Percentiles rank a stretch among this genome's conserved stretches.
These are phyloP conservation scores for Drosophila ustulata DNA, from an alignment of 2,888 invertebrate genomes.

Conservation along the genomic window DNA sequence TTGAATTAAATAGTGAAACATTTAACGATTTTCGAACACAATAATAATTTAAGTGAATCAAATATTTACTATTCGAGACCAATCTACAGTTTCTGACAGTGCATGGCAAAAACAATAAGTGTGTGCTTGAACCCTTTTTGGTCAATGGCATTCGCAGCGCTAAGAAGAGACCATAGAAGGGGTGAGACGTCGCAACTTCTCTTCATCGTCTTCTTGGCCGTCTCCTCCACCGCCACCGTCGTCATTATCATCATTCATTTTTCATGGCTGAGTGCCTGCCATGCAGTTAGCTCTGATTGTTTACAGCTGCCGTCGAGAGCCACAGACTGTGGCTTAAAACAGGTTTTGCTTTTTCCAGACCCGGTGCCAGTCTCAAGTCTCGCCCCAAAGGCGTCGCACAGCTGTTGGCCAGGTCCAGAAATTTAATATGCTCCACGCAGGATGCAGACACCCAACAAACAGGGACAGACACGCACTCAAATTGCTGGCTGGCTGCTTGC, in stretches of 20 bases:
- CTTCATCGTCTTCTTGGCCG: conserved; percentile 9
- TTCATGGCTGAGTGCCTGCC: conserved; percentile 80
- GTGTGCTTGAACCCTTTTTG: conserved; percentile 65
- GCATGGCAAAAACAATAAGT: conserved; percentile 45
- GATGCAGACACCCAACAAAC: conserved; percentile 61
- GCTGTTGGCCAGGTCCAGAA: conserved; percentile 72
- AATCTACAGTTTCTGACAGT: conserved; percentile 25
- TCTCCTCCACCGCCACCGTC: conserved; percentile 13
- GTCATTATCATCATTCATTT: conserved; percentile 81
- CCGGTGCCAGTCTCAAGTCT: conserved; percentile 23
- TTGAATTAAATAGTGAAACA: no score
- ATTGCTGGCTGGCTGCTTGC: conserved; percentile 23
- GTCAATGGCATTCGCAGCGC: conserved; percentile 67
- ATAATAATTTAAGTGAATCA: not conserved
- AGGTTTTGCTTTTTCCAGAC: conserved; percentile 54
- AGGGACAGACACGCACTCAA: conserved; percentile 32
- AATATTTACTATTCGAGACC: not conserved
- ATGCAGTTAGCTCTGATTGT: conserved; percentile 80
- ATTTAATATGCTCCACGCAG: conserved; percentile 76
- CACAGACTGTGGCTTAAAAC: conserved; percentile 46
- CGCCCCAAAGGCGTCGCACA: conserved; percentile 62
- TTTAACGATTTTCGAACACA: no score
- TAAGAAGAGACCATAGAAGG: conserved; percentile 45
- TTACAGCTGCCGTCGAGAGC: conserved; percentile 75
- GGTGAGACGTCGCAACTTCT: not conserved